phyloP scores from a whole-genome alignment of 2,888 invertebrate genomes.

The Dynastes tityus region DNA sequence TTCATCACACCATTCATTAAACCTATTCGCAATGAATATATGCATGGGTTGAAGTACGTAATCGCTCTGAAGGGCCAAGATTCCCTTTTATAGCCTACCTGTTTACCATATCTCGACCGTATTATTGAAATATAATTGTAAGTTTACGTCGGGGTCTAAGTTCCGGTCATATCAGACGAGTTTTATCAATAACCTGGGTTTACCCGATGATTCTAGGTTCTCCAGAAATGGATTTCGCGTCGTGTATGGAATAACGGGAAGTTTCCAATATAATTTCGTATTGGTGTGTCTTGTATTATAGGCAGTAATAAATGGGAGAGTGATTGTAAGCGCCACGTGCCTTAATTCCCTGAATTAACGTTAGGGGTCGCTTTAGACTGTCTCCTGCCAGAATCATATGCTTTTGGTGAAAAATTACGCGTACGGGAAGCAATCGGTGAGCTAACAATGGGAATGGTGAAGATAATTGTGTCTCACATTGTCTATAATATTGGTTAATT shows the following conservation, averaged over 20 bases:
- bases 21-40: background rate
- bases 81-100: background rate
- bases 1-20: too few relatives aligned
- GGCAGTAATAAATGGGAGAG: constrained; percentile 5
- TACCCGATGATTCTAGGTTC: too few relatives aligned
- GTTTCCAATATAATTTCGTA: constrained; percentile 53
- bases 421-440: constrained; percentile 49
- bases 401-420: constrained; percentile 66
- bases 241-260: constrained; percentile 66
- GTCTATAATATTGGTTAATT: too few relatives aligned
- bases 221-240: constrained; percentile 59
- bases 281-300: too few relatives aligned
- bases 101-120: background rate
- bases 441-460: too few relatives aligned
- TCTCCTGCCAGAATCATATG: constrained; percentile 66
- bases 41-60: background rate
- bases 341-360: constrained; percentile 65
- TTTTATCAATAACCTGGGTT: constrained; percentile 17
- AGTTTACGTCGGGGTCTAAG: constrained; percentile 6
- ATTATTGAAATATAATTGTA: constrained; percentile 44
- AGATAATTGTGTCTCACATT: too few relatives aligned
- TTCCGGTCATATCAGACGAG: background rate
- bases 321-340: constrained; percentile 65
- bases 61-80: background rate
- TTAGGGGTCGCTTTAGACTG: constrained; percentile 64